Base-by-base conservation (phyloP, 37 sponge, comb jelly and placozoan genomes). In the Aplysina aerophoba region DNA sequence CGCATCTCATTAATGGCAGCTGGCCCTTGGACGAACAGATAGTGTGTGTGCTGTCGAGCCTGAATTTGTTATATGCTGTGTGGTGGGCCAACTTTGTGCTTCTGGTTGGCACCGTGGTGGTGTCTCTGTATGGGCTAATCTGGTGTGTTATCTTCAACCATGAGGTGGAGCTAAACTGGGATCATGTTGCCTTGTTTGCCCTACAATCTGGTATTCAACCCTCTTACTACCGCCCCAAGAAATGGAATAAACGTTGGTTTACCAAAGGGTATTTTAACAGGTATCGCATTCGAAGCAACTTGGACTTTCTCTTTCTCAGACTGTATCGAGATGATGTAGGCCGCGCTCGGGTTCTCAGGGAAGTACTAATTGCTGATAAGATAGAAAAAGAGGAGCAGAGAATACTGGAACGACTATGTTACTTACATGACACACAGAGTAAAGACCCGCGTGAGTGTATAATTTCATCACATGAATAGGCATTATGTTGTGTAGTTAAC, bases 41-140 rank as follows among this genome's bases (percentile, higher is more conserved):
- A 0, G 21, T 37, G 16, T 59, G 79, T 39, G 22, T 71, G 3
- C 38, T 82, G 24, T 86, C 93, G 27, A 84, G 89, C 28, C 56
- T 92, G 57, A 59, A 81, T 13, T 84, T 92, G n/a, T 55, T 92
- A 11, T 65, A 59, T 1, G 57, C 80, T 36, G 82, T 92, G 50
- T 34, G 89, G n/a, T 74, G 82, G 36, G 74, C 63, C 6, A 82
- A 92, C 54, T n/a, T 89, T 34, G 73, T 92, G 35, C 87, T 92
- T 0, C 50, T 89, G 12, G 21, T 25, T 80, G 87, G 86, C 14
- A 50, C 40, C 16, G 54, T 75, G 16, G 21, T 75, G 22, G 53
- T 24, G n/a, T 30, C 53, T 21, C 78, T 75, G 38, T 75, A 40
- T 50, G 78, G 86, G n/a, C 84, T 88, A 28, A 19, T 85, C 50